Evolutionary conservation across 1,140 invertebrate species (phyloP).

Genomic region (Micrasema minimum): DNA sequence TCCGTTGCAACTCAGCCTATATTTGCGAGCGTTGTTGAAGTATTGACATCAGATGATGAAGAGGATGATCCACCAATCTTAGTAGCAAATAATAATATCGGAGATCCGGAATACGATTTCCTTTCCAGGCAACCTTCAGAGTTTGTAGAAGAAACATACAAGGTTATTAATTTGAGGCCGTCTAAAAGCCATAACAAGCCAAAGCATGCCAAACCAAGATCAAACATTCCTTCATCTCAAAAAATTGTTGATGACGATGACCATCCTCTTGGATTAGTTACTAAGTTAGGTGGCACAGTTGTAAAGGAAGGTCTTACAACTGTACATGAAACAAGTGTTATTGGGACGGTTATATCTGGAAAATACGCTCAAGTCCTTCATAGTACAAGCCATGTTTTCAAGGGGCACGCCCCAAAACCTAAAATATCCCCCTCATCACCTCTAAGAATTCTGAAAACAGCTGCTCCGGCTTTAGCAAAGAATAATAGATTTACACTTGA

Average conservation of each 20-base stretch:
- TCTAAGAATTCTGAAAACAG: slow-evolving; percentile 78
- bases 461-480: slow-evolving; percentile 71
- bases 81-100: slow-evolving; percentile 76
- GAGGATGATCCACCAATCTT: slow-evolving; percentile 61
- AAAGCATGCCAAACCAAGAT: slow-evolving; percentile 60
- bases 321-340: slow-evolving; percentile 87
- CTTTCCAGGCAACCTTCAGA: slow-evolving; percentile 84
- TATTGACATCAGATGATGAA: slow-evolving; percentile 60
- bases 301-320: slow-evolving; percentile 85
- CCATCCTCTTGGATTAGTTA: slow-evolving; percentile 82
- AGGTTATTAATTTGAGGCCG: slow-evolving; percentile 68
- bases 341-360: slow-evolving; percentile 87
- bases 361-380: slow-evolving; percentile 87
- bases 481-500: slow-evolving; percentile 68
- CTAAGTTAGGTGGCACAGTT: slow-evolving; percentile 83
- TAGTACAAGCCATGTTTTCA: slow-evolving; percentile 74
- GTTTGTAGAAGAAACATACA: slow-evolving; percentile 80
- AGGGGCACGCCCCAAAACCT: slow-evolving; percentile 59
- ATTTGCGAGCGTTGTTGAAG: slow-evolving; percentile 65
- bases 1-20: slow-evolving; percentile 57
- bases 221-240: slow-evolving; percentile 59
- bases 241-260: slow-evolving; percentile 64
- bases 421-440: slow-evolving; percentile 75
- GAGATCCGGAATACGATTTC: slow-evolving; percentile 84
- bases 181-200: slow-evolving; percentile 65